phyloP scores from a whole-genome alignment of 2,113 vertebrate species.

The Rattus norvegicus region DNA sequence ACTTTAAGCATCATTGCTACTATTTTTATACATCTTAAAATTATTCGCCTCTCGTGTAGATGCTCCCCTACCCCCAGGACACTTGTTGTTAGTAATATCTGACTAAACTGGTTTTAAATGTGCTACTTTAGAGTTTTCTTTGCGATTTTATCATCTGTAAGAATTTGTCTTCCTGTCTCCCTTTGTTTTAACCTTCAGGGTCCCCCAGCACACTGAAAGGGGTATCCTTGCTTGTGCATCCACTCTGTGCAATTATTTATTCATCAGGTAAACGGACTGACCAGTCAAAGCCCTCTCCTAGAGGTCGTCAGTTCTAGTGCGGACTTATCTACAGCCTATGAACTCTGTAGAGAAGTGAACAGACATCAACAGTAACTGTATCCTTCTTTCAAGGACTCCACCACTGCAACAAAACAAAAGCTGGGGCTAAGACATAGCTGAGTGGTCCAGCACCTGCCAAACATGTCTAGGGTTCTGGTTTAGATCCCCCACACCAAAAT shows the following conservation, averaged over 20 bases:
- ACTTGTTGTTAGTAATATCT: background rate
- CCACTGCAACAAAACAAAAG: background rate
- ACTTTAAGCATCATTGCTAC: background rate
- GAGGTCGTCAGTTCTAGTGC: background rate
- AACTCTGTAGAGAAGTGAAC: background rate
- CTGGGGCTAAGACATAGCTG: background rate
- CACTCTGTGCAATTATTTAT: background rate
- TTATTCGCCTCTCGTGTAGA: background rate
- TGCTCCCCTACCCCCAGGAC: background rate
- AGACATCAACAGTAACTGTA: background rate
- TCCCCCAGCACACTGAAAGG: background rate
- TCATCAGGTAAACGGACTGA: background rate
- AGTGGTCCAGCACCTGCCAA: background rate
- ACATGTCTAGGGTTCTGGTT: background rate
- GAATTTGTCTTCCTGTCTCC: background rate
- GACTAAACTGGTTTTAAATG: background rate
- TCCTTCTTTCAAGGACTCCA: background rate
- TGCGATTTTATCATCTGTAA: background rate
- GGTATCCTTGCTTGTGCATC: background rate
- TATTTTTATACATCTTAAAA: constrained; percentile 46
- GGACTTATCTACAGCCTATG: background rate
- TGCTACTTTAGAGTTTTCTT: background rate
- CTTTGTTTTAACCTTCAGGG: background rate
- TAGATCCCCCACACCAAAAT: background rate
- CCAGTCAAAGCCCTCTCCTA: background rate